Conservation (phyloP, 2,113 vertebrate species). For the Odocoileus virginianus region DNA sequence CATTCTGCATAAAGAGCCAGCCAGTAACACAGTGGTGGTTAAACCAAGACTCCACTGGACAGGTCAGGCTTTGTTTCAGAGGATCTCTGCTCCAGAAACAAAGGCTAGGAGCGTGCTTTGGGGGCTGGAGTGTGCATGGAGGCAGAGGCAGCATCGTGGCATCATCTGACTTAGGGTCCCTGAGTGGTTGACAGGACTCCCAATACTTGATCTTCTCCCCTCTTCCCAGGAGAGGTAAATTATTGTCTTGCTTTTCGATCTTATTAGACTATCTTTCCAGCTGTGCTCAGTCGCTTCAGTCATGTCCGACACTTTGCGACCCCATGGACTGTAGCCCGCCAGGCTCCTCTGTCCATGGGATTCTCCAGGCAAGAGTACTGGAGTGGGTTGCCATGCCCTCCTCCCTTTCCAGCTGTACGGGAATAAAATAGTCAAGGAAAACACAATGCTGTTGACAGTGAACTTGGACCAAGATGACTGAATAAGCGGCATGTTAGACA, state of each 20-base stretch:
- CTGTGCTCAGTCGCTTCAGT: not conserved
- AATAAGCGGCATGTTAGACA: not conserved
- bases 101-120: not conserved
- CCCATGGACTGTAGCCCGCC: not conserved
- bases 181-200: not conserved
- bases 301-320: not conserved
- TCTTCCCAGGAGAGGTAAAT: not conserved
- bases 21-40: not conserved
- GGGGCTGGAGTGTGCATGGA: not conserved
- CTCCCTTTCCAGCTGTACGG: not conserved
- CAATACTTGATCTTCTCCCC: not conserved
- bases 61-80: constrained; percentile 39
- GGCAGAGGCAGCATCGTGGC: not conserved
- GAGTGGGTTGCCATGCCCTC: not conserved
- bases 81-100: not conserved
- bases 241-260: constrained; percentile 4
- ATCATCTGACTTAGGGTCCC: not conserved
- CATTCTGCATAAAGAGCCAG: not conserved
- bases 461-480: not conserved
- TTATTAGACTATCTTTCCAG: not conserved
- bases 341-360: not conserved
- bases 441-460: not conserved
- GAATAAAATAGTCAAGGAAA: not conserved
- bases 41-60: not conserved
- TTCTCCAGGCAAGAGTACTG: not conserved